Percentiles rank a stretch among this genome's conserved stretches.
Evolutionary conservation across 2,888 invertebrate species (phyloP).

Genomic region (Steromphala cineraria): DNA sequence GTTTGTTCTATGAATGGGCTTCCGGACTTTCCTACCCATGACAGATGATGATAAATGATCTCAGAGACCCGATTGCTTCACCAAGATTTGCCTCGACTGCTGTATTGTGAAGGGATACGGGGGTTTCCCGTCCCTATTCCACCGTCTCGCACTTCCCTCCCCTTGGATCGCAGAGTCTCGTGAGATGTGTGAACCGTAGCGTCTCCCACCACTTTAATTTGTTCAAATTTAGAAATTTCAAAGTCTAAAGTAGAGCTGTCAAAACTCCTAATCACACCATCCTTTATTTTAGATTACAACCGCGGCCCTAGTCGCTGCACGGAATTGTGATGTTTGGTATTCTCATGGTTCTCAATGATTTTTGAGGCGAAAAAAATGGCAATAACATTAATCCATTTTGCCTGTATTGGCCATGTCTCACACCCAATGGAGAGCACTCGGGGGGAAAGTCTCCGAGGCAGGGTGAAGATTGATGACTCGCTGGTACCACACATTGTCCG

Average conservation of each 20-base stretch:
- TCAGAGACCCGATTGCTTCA: too few relatives aligned
- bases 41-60: too few relatives aligned
- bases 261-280: neutral
- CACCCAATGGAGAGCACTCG: neutral
- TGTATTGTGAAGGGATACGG: too few relatives aligned
- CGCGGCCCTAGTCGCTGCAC: neutral
- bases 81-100: too few relatives aligned
- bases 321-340: neutral
- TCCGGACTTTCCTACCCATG: too few relatives aligned
- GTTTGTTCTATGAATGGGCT: too few relatives aligned
- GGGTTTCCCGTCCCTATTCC: too few relatives aligned
- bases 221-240: neutral
- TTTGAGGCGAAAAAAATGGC: neutral
- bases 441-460: neutral
- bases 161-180: too few relatives aligned
- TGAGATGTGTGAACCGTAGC: too few relatives aligned
- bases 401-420: neutral
- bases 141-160: too few relatives aligned
- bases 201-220: neutral
- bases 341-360: neutral
- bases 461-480: neutral
- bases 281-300: neutral
- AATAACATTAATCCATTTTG: constrained; percentile 22
- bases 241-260: neutral
- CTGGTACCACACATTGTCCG: neutral